A percentile compares a stretch with the other conserved stretches of the same genome.
These are phyloP conservation scores for Ammospiza maritima DNA, from an alignment of 2,797 vertebrate genomes.

Conservation along the genomic window DNA sequence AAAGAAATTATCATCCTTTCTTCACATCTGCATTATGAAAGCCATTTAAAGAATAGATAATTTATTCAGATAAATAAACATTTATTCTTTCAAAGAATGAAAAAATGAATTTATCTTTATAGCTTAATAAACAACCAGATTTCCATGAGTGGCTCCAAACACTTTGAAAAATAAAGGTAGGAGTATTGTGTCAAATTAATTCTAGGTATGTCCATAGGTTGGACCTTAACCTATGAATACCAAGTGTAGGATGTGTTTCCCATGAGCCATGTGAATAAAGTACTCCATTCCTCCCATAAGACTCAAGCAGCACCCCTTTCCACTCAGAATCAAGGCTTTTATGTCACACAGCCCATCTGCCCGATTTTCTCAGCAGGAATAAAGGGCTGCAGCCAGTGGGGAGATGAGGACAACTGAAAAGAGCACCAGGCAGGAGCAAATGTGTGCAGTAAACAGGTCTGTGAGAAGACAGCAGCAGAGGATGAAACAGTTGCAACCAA, in stretches of 20 bases:
- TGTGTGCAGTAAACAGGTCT: neutral
- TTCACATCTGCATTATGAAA: neutral
- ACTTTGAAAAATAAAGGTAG: neutral
- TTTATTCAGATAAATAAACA: neutral
- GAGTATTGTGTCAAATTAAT: neutral
- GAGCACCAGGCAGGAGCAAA: neutral
- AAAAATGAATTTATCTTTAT: neutral
- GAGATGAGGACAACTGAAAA: neutral
- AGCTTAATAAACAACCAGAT: neutral
- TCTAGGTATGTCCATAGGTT: neutral
- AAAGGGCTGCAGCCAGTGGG: neutral
- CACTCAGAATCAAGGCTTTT: neutral
- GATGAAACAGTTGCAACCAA: neutral
- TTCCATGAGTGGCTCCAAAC: neutral
- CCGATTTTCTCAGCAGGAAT: neutral
- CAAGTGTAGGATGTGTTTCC: neutral
- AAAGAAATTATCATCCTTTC: neutral
- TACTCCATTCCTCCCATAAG: neutral
- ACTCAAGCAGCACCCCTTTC: neutral
- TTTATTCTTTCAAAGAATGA: neutral
- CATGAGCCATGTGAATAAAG: neutral
- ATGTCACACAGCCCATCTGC: neutral
- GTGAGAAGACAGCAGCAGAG: neutral
- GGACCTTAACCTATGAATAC: neutral
- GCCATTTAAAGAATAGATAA: neutral